Percentiles rank a stretch among this genome's conserved stretches.
phyloP scores from a whole-genome alignment of 2,113 vertebrate species.

The Microcebus murinus region DNA sequence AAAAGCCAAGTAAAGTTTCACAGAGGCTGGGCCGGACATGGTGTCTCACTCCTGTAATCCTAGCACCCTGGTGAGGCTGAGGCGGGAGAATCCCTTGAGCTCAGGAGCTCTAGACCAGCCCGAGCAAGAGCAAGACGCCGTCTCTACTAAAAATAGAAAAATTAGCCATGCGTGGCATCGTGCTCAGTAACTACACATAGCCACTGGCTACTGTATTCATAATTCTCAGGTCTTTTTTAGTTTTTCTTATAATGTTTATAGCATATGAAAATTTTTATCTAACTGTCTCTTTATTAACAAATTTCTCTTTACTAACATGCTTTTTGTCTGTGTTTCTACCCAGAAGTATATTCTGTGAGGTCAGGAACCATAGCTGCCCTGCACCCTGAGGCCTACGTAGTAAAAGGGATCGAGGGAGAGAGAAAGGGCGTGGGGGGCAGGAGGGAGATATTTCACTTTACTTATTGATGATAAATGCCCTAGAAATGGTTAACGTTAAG shows the following conservation, averaged over 20 bases:
- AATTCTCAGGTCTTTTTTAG: neutral
- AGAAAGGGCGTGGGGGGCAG: too few relatives aligned
- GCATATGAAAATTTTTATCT: neutral
- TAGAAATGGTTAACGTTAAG: neutral
- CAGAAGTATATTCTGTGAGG: neutral
- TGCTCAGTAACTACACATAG: neutral
- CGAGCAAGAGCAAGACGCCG: too few relatives aligned
- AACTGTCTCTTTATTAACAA: neutral
- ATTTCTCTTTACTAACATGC: neutral
- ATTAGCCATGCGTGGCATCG: too few relatives aligned
- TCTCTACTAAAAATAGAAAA: too few relatives aligned
- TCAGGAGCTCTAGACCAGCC: too few relatives aligned
- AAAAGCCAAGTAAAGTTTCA: neutral
- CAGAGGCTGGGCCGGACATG: neutral
- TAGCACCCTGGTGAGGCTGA: too few relatives aligned
- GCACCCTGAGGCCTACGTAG: neutral
- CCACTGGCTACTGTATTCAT: neutral
- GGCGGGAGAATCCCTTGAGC: too few relatives aligned
- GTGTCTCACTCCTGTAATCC: too few relatives aligned
- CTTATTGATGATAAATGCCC: neutral
- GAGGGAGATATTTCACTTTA: neutral
- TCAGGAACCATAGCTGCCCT: neutral
- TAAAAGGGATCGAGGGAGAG: neutral
- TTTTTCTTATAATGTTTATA: neutral
- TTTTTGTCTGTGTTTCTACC: neutral